Base-by-base conservation (phyloP, 2,888 invertebrate genomes). In the Limnephilus lunatus region DNA sequence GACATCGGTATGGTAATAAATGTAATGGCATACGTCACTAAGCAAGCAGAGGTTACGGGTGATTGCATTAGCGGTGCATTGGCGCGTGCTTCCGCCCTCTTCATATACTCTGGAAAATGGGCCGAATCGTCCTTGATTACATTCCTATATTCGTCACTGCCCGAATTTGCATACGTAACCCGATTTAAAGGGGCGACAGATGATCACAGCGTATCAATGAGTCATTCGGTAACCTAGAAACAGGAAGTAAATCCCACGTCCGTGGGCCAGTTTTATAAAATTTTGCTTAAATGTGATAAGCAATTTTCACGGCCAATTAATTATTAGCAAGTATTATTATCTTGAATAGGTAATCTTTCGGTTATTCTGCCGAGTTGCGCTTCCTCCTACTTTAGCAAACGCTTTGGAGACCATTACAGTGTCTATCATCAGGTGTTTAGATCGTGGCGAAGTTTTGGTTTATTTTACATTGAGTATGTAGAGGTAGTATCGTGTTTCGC, bases 21-120 rank as follows among this genome's bases (percentile, higher is more conserved):
- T 5, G 68, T 25, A 68, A 68, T 68, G 25, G 68, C 68, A 68
- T 68, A 68, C 68, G 68, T 68, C 68, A 68, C 68, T n/a, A n/a
- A n/a, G 68, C 9, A 68, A 68, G 68, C 68, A 9, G 9, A 25
- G 68, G 68, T 25, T 0, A 68, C 68, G 86, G 48, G 14, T 86
- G 86, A 86, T 86, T 86, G 86, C 86, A 30, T 30, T 11, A 48
- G 86, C n/a, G 14, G 48, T 15, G 44, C 30, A 86, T 30, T 44
- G n/a, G 44, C 30, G 86, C 86, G 86, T 86, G 86, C 30, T 44
- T 86, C 86, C 86, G 86, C 44, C 44, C 85, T 35, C 15, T 19
- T 0, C 32, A 25, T 25, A 25, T 68, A 19, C 68, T 68, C 25
- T 68, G 5, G 25, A 68, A 68, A 68, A 25, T 68, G 85, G 86